Conservation (phyloP, 2,113 vertebrate genomes). For the Alosa alosa region DNA sequence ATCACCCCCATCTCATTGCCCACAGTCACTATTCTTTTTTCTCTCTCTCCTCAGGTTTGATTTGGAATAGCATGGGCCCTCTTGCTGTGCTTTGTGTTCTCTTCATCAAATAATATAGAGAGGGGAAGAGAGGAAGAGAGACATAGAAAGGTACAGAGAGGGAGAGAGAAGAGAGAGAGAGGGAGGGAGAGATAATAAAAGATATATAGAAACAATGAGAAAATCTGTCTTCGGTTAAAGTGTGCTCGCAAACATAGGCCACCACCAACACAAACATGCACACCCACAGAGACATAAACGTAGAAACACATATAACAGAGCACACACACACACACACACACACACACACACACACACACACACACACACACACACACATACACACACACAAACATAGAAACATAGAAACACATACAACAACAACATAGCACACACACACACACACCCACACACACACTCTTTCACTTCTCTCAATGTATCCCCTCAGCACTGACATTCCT, state of each 20-base stretch:
- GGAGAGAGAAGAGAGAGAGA: constrained; percentile 18
- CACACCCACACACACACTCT: not conserved
- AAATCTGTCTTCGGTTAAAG: not conserved
- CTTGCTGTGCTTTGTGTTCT: constrained; percentile 50
- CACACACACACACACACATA: not conserved
- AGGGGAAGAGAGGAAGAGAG: constrained; percentile 44
- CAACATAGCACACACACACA: not conserved
- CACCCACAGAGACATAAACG: not conserved
- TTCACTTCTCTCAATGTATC: constrained; percentile 10
- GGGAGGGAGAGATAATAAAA: constrained; percentile 40
- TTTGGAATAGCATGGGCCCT: constrained; percentile 49
- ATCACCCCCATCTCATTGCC: constrained; percentile 66
- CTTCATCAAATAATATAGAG: constrained; percentile 45
- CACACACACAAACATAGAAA: not conserved
- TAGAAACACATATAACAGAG: no score
- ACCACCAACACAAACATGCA: not conserved
- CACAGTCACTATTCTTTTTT: constrained; percentile 32
- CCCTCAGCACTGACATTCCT: not conserved
- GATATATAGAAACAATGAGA: constrained; percentile 2
- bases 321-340: not conserved
- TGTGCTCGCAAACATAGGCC: not conserved
- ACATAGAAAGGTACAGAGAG: not conserved
- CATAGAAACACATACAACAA: not conserved
- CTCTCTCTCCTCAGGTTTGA: constrained; percentile 58
- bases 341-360: not conserved